These are phyloP conservation scores for Sarcoramphus papa DNA, from an alignment of 2,797 vertebrate genomes.

Conservation along the genomic window DNA sequence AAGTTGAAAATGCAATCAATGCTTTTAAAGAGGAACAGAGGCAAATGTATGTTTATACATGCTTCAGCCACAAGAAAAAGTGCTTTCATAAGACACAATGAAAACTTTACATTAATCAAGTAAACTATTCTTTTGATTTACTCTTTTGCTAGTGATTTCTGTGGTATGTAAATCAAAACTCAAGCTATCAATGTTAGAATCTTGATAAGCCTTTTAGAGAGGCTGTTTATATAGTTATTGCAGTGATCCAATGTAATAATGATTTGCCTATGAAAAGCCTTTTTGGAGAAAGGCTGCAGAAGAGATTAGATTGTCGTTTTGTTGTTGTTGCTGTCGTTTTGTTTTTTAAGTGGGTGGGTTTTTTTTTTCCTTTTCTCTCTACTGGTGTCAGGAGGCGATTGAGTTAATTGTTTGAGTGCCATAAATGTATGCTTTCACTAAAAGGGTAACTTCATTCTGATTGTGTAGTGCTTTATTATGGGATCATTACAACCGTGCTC, in stretches of 20 bases:
- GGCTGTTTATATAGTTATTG: background rate
- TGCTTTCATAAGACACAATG: background rate
- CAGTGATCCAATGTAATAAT: background rate
- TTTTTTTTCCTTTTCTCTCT: background rate
- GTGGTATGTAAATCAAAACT: background rate
- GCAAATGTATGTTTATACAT: conserved; percentile 74
- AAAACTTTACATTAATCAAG: background rate
- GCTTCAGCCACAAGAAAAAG: background rate
- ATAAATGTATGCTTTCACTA: background rate
- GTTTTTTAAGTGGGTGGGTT: background rate
- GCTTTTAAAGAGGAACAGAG: conserved; percentile 85
- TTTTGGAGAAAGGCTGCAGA: background rate
- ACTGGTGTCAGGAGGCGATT: background rate
- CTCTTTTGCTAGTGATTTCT: background rate
- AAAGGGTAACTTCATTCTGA: background rate
- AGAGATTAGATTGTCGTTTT: background rate
- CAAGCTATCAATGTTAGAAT: background rate
- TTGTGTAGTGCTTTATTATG: background rate
- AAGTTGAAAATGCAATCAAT: conserved; percentile 85
- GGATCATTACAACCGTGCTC: background rate
- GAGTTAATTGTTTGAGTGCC: background rate
- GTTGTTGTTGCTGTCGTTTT: background rate
- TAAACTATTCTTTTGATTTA: background rate
- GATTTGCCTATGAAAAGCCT: background rate
- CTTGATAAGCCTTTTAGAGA: background rate